These are phyloP conservation scores for Scaptomyza hsui DNA, from an alignment of 1,140 invertebrate species.

Conservation along the genomic window DNA sequence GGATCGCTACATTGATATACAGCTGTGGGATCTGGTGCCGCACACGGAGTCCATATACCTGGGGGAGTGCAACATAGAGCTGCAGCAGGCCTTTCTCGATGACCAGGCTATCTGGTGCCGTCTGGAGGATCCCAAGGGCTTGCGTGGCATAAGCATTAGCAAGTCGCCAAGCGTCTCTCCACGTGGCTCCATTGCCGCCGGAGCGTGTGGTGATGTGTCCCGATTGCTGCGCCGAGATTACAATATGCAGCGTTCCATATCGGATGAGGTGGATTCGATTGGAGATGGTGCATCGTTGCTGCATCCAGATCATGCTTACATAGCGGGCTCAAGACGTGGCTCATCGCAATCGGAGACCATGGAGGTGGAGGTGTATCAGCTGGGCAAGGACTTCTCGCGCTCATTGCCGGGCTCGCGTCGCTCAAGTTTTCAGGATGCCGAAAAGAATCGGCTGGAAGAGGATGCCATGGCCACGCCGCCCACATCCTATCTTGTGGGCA, in stretches of 20 bases:
- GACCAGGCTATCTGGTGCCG: conserved; percentile 94
- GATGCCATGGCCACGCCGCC: conserved; percentile 85
- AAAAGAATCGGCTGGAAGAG: conserved; percentile 85
- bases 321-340: conserved; percentile 89
- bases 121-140: conserved; percentile 90
- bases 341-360: conserved; percentile 93
- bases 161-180: conserved; percentile 91
- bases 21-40: conserved; percentile 93
- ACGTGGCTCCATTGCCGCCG: conserved; percentile 89
- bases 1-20: conserved; percentile 92
- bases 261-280: conserved; percentile 90
- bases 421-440: conserved; percentile 91
- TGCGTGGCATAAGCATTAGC: conserved; percentile 85
- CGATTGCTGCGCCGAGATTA: conserved; percentile 88
- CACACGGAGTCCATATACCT: conserved; percentile 92
- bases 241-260: conserved; percentile 88
- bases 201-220: conserved; percentile 85
- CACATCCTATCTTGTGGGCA: conserved; percentile 87
- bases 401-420: conserved; percentile 92
- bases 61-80: conserved; percentile 91
- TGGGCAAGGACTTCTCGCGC: conserved; percentile 92
- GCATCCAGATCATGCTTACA: conserved; percentile 93
- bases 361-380: conserved; percentile 93
- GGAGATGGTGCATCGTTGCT: conserved; percentile 89
- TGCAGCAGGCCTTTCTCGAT: conserved; percentile 91